Base-by-base conservation (phyloP, 2,113 vertebrate species). In the Pao palembangensis region DNA sequence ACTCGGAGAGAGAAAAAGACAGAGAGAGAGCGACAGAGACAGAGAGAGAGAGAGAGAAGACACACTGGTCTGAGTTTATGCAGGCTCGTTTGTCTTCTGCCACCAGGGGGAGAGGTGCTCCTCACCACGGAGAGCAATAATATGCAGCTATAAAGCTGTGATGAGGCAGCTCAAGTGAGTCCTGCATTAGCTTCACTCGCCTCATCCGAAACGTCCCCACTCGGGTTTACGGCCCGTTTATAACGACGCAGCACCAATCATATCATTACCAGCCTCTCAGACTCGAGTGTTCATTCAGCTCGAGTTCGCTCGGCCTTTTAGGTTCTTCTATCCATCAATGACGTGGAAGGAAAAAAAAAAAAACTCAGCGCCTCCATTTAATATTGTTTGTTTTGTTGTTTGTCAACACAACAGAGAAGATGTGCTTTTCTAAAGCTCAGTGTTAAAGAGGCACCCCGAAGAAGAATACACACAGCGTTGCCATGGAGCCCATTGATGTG, bases 351-450 rank as follows among this genome's bases (percentile, higher is more conserved):
- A 18, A 19, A 19, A 86, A 87, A 86, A 87, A 87, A 87, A 87
- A 86, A 85, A 78, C 66, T 78, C 79, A 79, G 78, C 79, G 78
- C 84, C 86, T 90, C 88, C 86, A 86, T 89, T 89, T 85, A 86
- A 86, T 80, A 87, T 83, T 91, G 88, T 89, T 90, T 89, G 88
- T 91, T 90, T 92, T 89, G 88, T 91, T 91, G 88, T 91, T 91
- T 91, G 86, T 91, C 87, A 89, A 89, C 90, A 91, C 88, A 87
- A 90, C 90, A 74, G 89, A 87, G 79, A 85, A 91, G 90, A 88
- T 87, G 90, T 85, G 88, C 87, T 89, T 88, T 90, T 90, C 89
- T 89, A 90, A 88, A 88, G 89, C 86, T 66, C 60, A 74, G 81
- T 89, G 85, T 90, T 90, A 91, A 90, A 90, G 90, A 87, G 88